Conservation (phyloP, 2,797 vertebrate genomes). For the Todus mexicanus region DNA sequence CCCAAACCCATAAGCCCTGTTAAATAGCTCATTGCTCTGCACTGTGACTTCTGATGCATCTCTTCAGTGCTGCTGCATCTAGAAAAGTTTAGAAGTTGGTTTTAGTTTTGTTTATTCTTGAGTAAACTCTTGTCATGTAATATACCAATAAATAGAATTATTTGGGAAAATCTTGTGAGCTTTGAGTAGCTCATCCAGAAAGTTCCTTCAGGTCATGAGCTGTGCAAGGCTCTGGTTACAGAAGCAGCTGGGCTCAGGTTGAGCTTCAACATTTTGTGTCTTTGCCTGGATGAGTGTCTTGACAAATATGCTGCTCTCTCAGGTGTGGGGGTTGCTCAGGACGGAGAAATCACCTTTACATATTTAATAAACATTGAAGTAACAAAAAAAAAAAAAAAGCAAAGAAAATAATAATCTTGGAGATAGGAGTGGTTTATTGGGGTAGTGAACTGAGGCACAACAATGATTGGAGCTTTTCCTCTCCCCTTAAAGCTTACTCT, state of each 20-base stretch:
- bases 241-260: neutral
- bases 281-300: neutral
- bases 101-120: neutral
- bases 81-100: neutral
- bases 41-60: neutral
- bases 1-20: neutral
- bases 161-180: neutral
- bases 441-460: neutral
- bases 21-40: neutral
- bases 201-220: neutral
- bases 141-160: neutral
- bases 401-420: neutral
- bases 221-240: neutral
- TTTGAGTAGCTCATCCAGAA: neutral
- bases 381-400: neutral
- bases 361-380: neutral
- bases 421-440: fast-evolving
- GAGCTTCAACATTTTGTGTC: neutral
- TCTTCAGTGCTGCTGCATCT: neutral
- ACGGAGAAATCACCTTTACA: neutral
- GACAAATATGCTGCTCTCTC: neutral
- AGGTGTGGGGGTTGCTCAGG: neutral
- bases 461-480: neutral
- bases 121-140: neutral
- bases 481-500: neutral